Evolutionary conservation across 2,888 invertebrate genomes (phyloP).

Genomic region (Rhimphoctona megacephalus): DNA sequence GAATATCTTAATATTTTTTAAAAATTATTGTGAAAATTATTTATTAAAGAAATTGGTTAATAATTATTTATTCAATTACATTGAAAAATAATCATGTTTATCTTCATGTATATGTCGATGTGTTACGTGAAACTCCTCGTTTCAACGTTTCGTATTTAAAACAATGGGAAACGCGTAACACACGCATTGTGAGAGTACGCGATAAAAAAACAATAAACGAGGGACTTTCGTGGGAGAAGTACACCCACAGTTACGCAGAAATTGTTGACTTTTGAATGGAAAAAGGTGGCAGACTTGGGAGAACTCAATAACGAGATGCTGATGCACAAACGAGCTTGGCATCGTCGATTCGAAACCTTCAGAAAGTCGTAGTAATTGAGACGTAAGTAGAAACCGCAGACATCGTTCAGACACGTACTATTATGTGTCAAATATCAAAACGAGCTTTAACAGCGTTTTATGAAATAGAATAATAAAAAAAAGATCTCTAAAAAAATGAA

Average conservation of each 20-base stretch:
- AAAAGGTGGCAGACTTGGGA: conserved; percentile 6
- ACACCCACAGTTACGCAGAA: not conserved
- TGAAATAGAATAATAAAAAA: not conserved
- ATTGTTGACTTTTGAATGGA: not conserved
- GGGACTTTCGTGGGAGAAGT: conserved; percentile 1
- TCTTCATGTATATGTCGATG: not conserved
- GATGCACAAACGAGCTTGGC: not conserved
- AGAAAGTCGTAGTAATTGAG: conserved; percentile 63
- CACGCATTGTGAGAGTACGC: not conserved
- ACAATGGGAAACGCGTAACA: not conserved
- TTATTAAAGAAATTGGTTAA: not conserved
- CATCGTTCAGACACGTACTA: not conserved
- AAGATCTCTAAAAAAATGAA: too few species aligned
- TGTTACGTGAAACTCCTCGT: not conserved
- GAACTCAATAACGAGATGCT: conserved; percentile 13
- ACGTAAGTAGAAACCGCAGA: conserved; percentile 5
- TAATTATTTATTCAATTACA: not conserved
- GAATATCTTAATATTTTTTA: too few species aligned
- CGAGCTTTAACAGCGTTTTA: not conserved
- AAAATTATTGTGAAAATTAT: not conserved
- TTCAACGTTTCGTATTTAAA: not conserved
- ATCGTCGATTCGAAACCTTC: conserved; percentile 65
- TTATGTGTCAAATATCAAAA: not conserved
- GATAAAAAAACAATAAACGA: conserved; percentile 4
- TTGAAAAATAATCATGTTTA: not conserved